A percentile compares a stretch with the other conserved stretches of the same genome.
Evolutionary conservation across 2,888 invertebrate genomes (phyloP).

Genomic region (Miltochrista miniata): DNA sequence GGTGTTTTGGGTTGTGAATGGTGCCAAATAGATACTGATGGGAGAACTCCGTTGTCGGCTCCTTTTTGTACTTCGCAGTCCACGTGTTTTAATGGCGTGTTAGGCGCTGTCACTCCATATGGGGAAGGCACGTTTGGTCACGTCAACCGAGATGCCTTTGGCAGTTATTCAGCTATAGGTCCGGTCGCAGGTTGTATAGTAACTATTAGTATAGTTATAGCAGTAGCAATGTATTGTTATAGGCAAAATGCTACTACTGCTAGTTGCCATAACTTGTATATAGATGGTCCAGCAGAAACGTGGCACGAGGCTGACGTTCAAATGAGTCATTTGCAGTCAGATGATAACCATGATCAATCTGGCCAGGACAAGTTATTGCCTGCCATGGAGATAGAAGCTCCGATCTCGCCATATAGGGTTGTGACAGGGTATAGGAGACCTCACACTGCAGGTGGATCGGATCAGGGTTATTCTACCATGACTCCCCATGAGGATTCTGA

Average conservation of each 20-base stretch:
- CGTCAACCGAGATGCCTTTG: conserved; percentile 71
- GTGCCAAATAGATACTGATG: conserved; percentile 93
- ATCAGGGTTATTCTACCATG: conserved; percentile 98
- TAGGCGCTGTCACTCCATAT: conserved; percentile 92
- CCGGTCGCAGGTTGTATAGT: conserved; percentile 94
- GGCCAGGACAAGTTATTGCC: conserved; percentile 87
- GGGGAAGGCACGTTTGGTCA: conserved; percentile 86
- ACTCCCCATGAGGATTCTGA: conserved; percentile 96
- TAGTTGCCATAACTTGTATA: conserved; percentile 77
- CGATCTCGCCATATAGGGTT: conserved; percentile 94
- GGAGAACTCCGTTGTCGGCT: conserved; percentile 85
- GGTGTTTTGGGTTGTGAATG: conserved; percentile 95
- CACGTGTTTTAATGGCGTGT: conserved; percentile 93
- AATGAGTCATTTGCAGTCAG: conserved; percentile 89
- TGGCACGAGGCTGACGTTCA: conserved; percentile 85
- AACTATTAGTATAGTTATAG: conserved; percentile 90
- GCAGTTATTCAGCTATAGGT: conserved; percentile 90
- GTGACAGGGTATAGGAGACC: conserved; percentile 91
- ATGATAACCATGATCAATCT: conserved; percentile 86
- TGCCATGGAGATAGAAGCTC: conserved; percentile 85
- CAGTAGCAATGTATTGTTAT: conserved; percentile 93
- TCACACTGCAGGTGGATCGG: conserved; percentile 91
- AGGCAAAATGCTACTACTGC: conserved; percentile 85
- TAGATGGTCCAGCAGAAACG: conserved; percentile 77
- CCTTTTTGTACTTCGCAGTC: conserved; percentile 93